These are phyloP conservation scores for Drosophila seclusa DNA, from an alignment of 2,888 invertebrate species.

Conservation along the genomic window DNA sequence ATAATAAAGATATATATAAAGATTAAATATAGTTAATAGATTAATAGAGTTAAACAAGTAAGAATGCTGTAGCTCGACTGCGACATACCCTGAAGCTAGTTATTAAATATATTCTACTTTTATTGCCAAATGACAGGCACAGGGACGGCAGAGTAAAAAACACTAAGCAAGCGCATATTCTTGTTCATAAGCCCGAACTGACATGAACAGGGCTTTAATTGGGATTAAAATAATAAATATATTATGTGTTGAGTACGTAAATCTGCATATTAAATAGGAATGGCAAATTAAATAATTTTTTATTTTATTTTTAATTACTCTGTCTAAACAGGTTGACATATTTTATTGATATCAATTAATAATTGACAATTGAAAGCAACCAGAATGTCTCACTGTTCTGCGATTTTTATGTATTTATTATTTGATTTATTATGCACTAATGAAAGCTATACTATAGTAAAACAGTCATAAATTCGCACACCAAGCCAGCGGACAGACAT, in stretches of 20 bases:
- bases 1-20: not conserved
- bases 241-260: not conserved
- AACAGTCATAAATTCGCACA: conserved; percentile 59
- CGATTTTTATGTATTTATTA: conserved; percentile 13
- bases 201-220: too few species aligned
- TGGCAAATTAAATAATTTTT: not conserved
- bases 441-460: conserved; percentile 54
- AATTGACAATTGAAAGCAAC: conserved; percentile 26
- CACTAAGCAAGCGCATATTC: too few species aligned
- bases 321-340: not conserved
- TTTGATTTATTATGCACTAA: conserved; percentile 67
- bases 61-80: too few species aligned
- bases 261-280: not conserved
- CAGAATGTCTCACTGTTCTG: not conserved
- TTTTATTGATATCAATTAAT: not conserved
- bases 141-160: too few species aligned
- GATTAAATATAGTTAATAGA: not conserved
- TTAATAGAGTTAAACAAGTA: not conserved
- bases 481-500: conserved; percentile 11
- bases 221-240: not conserved
- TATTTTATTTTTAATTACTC: not conserved
- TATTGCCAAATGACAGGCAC: too few species aligned
- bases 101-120: too few species aligned
- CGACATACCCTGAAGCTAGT: too few species aligned
- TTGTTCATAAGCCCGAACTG: too few species aligned